Evolutionary conservation across 2,888 invertebrate genomes (phyloP).

Genomic region (Eupithecia insigniata): DNA sequence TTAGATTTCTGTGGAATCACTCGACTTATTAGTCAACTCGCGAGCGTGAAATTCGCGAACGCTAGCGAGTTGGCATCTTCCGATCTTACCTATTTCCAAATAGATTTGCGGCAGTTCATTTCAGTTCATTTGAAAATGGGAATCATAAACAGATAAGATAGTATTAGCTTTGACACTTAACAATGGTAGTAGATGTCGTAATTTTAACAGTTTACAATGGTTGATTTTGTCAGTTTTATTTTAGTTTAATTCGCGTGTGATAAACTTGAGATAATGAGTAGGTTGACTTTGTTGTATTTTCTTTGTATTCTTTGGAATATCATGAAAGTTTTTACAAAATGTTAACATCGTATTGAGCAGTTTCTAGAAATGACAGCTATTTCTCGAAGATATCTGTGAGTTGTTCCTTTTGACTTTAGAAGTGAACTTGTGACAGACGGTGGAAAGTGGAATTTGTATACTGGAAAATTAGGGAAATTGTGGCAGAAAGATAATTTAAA

Average conservation of each 20-base stretch:
- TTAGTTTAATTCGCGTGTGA: constrained; percentile 1
- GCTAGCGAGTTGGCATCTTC: too few species aligned
- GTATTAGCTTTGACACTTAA: constrained; percentile 19
- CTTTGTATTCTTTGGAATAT: not conserved
- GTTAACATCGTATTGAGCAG: too few species aligned
- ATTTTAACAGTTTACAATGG: not conserved
- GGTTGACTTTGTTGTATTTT: not conserved
- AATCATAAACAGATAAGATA: constrained; percentile 7
- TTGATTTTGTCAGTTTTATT: not conserved
- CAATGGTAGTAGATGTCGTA: not conserved
- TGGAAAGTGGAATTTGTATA: not conserved
- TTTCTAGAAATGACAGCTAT: not conserved
- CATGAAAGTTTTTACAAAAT: not conserved
- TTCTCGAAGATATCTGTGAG: not conserved
- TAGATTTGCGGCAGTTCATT: constrained; percentile 35
- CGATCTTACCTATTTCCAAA: too few species aligned
- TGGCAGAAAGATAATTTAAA: not conserved
- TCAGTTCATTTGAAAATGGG: constrained; percentile 38
- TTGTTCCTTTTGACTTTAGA: not conserved
- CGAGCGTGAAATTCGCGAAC: too few species aligned
- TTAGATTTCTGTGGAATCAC: too few species aligned
- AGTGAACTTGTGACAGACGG: not conserved
- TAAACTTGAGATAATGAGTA: constrained; percentile 12
- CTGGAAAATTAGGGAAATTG: not conserved
- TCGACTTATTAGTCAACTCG: too few species aligned